Conservation (phyloP, 1,140 invertebrate genomes). For the Oncopodura yosiiana region DNA sequence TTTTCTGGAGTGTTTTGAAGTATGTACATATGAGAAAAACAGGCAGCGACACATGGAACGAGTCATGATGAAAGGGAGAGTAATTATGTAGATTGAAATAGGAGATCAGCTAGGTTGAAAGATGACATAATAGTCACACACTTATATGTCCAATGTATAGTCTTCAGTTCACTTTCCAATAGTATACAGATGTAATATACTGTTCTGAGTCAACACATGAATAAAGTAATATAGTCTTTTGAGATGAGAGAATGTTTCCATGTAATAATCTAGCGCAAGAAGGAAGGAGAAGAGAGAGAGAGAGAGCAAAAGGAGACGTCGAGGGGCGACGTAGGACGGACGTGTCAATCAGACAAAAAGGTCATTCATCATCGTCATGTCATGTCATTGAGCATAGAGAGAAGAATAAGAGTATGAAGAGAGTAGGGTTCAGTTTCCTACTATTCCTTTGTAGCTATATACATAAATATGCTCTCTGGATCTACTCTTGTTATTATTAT, state of each 20-base stretch:
- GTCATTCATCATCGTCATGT: constrained; percentile 29
- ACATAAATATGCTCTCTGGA: no score
- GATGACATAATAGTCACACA: not conserved
- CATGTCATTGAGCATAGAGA: no score
- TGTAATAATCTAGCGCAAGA: not conserved
- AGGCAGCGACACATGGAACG: no score
- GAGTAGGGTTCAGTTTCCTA: no score
- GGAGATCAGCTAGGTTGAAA: constrained; percentile 15
- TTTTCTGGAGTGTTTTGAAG: no score
- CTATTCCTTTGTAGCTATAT: no score
- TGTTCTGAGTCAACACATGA: no score
- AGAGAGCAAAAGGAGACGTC: constrained; percentile 9
- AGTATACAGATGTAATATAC: no score
- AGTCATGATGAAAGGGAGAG: constrained; percentile 21
- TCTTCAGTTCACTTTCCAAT: not conserved
- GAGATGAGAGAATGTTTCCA: not conserved
- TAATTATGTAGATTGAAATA: constrained; percentile 26
- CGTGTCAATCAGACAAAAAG: constrained; percentile 29
- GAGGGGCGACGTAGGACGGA: constrained; percentile 27
- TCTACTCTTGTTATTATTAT: no score
- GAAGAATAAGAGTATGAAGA: no score
- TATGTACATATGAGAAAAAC: no score
- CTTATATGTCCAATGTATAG: not conserved
- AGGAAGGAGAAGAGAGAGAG: not conserved
- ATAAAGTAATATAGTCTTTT: no score